Conservation (phyloP, 2,113 vertebrate species). For the Camelus bactrianus region DNA sequence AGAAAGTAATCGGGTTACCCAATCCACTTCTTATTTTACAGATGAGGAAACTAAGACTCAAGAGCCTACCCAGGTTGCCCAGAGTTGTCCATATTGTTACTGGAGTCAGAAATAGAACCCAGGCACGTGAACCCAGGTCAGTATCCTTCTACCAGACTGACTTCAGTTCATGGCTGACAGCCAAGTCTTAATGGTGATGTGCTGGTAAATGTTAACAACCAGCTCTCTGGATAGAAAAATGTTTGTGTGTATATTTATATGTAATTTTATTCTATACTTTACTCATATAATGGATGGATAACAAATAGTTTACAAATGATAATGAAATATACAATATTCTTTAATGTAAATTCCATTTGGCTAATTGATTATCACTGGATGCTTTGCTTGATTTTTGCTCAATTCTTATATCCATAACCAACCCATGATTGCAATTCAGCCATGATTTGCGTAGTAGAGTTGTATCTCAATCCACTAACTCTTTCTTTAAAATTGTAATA, state of each 20-base stretch:
- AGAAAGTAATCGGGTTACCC: background rate
- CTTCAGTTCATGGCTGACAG: background rate
- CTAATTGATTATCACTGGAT: conserved; percentile 22
- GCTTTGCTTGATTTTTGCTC: conserved; percentile 11
- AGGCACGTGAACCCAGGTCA: background rate
- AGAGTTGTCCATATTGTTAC: background rate
- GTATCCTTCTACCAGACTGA: background rate
- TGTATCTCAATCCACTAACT: background rate
- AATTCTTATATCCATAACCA: background rate
- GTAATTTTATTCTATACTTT: background rate
- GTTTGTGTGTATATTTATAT: background rate
- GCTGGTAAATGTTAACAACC: background rate
- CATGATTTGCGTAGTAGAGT: background rate
- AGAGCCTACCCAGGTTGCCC: background rate
- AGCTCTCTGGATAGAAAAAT: background rate
- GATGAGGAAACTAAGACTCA: background rate
- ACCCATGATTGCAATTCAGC: background rate
- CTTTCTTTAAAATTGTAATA: background rate
- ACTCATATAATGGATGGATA: background rate
- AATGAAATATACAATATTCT: background rate
- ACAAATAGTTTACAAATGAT: background rate
- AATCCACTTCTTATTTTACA: background rate
- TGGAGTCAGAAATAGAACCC: background rate
- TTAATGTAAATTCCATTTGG: background rate
- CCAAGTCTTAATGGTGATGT: background rate